Evolutionary conservation across 2,113 vertebrate genomes (phyloP).

Genomic region (Thoracochromis brauschi): DNA sequence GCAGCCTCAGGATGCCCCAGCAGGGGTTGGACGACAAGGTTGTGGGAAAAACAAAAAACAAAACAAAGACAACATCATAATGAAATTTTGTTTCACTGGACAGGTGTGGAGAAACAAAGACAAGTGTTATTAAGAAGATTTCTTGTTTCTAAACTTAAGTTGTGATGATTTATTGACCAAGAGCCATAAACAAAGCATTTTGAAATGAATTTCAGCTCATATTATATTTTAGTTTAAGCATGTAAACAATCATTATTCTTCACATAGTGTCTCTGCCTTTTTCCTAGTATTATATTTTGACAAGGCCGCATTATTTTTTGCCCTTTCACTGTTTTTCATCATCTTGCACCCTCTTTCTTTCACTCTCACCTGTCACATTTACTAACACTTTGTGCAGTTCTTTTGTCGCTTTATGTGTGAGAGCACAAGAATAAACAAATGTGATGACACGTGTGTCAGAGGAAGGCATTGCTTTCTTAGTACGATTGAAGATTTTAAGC

Average conservation of each 20-base stretch:
- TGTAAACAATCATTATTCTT: neutral
- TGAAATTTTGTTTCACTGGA: neutral
- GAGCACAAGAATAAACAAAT: neutral
- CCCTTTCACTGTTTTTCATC: conserved; percentile 4
- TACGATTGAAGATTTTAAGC: neutral
- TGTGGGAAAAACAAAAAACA: neutral
- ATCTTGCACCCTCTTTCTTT: neutral
- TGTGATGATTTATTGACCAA: neutral
- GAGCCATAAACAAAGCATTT: neutral
- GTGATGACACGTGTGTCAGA: neutral
- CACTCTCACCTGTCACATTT: neutral
- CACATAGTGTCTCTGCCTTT: neutral
- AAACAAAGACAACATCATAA: neutral
- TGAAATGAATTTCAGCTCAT: neutral
- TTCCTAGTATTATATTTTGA: neutral
- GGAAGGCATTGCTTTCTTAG: neutral
- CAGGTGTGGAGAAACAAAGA: neutral
- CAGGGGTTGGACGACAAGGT: neutral
- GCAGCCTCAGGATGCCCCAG: neutral
- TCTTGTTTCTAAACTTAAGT: neutral
- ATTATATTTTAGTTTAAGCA: neutral
- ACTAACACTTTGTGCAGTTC: neutral
- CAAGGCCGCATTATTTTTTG: neutral
- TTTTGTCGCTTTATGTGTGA: neutral
- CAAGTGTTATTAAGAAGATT: neutral